Base-by-base conservation (phyloP, 2,888 invertebrate species). In the Nymphalis urticae region DNA sequence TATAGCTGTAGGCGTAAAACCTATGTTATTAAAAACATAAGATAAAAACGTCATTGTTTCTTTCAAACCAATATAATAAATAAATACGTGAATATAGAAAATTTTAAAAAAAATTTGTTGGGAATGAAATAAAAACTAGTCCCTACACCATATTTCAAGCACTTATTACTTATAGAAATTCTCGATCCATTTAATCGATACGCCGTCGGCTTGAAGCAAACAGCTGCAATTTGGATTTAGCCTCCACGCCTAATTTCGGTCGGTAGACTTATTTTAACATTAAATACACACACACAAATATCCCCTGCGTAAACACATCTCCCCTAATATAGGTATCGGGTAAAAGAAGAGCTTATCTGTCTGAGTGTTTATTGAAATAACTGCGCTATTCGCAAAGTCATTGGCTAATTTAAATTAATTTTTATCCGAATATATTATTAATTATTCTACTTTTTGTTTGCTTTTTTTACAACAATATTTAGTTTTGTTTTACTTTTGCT, bases 191-290 rank as follows among this genome's bases (percentile, higher is more conserved):
- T 70, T 69, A 73, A 78, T 77, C 75, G 75, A 75, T 77, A 72
- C 70, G 74, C 73, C 72, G 75, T 74, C 76, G 77, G 76, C 73
- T 77, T 75, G 72, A 75, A 84, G 79, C 83, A 83, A 89, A 86
- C 90, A 91, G 90, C 91, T 91, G 90, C 89, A 85, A 85, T 89
- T 88, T 86, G 85, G 87, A 88, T 88, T 91, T 89, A 89, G 84
- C 82, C 83, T 90, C 88, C 86, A 86, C 88, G 89, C 90, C 89
- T 90, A 90, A 92, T 90, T 90, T 91, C 85, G 86, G 88, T 88
- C 83, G 85, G 88, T 83, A 88, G 89, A 89, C 90, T 90, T 91
- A 91, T 89, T 92, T 89, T 88, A 92, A 90, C 90, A 90, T 89
- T 90, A 88, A 90, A 90, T 90, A 90, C 87, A 90, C 89, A 87